Evolutionary conservation across 1,140 invertebrate genomes (phyloP).

Genomic region (Harlomillsia oculata): DNA sequence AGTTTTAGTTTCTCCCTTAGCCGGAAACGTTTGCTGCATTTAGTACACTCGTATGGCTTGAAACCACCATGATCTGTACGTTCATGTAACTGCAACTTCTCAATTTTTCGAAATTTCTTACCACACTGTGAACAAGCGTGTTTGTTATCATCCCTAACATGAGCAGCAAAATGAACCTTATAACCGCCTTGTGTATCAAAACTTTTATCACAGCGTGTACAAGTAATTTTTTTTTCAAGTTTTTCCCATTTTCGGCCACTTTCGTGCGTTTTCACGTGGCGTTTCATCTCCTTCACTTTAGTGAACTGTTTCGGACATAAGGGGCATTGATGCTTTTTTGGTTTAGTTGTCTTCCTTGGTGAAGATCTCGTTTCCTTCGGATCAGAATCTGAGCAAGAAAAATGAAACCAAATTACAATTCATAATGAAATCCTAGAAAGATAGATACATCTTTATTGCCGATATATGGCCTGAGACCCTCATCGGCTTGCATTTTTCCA

Average conservation of each 20-base stretch:
- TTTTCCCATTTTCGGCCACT: background rate
- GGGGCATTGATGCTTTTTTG: slow-evolving; percentile 1
- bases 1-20: slow-evolving; percentile 17
- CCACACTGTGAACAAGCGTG: slow-evolving; percentile 13
- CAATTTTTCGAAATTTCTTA: slow-evolving; percentile 18
- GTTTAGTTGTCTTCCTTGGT: background rate
- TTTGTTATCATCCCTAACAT: slow-evolving; percentile 20
- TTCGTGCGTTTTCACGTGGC: slow-evolving; percentile 7
- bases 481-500: too few relatives aligned
- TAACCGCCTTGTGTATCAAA: slow-evolving; percentile 11
- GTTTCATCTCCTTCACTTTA: background rate
- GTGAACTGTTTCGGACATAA: slow-evolving; percentile 5
- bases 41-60: slow-evolving; percentile 16
- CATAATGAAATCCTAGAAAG: too few relatives aligned
- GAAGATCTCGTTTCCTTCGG: too few relatives aligned
- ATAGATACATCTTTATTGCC: too few relatives aligned
- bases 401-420: too few relatives aligned
- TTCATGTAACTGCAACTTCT: slow-evolving; percentile 8
- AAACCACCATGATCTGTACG: slow-evolving; percentile 14
- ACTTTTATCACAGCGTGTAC: slow-evolving; percentile 9
- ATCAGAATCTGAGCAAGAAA: too few relatives aligned
- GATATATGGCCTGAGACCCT: too few relatives aligned
- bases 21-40: slow-evolving; percentile 14
- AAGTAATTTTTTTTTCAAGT: background rate
- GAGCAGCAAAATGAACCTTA: slow-evolving; percentile 19